phyloP scores from a whole-genome alignment of 2,888 invertebrate species.

The Tholera decimalis region DNA sequence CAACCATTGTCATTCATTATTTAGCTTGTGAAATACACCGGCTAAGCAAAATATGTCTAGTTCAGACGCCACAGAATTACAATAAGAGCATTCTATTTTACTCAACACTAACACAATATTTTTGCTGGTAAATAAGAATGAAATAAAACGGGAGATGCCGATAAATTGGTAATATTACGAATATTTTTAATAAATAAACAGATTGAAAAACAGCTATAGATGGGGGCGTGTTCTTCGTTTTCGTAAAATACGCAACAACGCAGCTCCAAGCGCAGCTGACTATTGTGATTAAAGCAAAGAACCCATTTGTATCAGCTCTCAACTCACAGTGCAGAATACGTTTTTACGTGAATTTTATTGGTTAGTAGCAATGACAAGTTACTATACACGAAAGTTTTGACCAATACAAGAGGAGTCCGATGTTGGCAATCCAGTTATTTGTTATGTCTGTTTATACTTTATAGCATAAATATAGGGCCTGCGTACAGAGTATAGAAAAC shows the following conservation, averaged over 20 bases:
- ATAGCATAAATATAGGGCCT: not conserved
- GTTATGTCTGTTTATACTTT: slow-evolving; percentile 29
- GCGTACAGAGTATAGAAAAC: slow-evolving; percentile 6
- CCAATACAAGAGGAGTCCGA: slow-evolving; percentile 2
- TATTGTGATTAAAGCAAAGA: slow-evolving; percentile 39
- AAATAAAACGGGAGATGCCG: slow-evolving; percentile 20
- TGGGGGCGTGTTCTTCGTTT: slow-evolving; percentile 70
- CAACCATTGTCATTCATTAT: slow-evolving; percentile 94
- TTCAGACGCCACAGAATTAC: slow-evolving; percentile 55
- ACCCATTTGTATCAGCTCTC: slow-evolving; percentile 27
- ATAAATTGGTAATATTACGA: slow-evolving; percentile 30
- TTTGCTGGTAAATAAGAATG: slow-evolving; percentile 12
- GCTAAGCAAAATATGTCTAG: slow-evolving; percentile 62
- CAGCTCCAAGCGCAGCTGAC: slow-evolving; percentile 63
- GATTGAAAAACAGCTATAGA: slow-evolving; percentile 61
- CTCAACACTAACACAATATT: slow-evolving; percentile 40
- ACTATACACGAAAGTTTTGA: rapidly evolving
- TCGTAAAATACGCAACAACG: slow-evolving; percentile 66
- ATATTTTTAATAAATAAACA: slow-evolving; percentile 47
- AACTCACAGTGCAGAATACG: not conserved
- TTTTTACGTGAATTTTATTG: slow-evolving; percentile 7
- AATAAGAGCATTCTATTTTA: slow-evolving; percentile 64
- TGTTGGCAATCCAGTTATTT: rapidly evolving
- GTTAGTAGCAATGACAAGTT: rapidly evolving
- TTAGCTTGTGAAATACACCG: slow-evolving; percentile 74